Base-by-base conservation (phyloP, 2,888 invertebrate genomes). In the Phania funesta region DNA sequence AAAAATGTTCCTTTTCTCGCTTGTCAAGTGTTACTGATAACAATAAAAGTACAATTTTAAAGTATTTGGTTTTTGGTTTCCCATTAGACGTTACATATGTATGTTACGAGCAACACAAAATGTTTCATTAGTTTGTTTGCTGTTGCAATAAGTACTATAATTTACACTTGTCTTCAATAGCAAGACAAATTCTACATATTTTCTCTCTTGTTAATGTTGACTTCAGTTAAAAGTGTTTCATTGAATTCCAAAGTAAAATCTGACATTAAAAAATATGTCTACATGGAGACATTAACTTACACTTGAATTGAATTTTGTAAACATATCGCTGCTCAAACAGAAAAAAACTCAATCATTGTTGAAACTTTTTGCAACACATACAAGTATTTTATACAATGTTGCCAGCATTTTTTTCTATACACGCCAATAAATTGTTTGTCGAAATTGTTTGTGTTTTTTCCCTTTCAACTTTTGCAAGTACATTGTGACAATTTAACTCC, bases 401-500 rank as follows among this genome's bases (percentile, higher is more conserved):
- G n/a, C n/a, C n/a, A n/a, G n/a, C n/a, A n/a, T n/a, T n/a, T n/a
- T n/a, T n/a, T n/a, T n/a, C n/a, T n/a, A n/a, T n/a, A n/a, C n/a
- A n/a, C n/a, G n/a, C n/a, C n/a, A n/a, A n/a, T n/a, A n/a, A n/a
- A n/a, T n/a, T n/a, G n/a, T n/a, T n/a, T n/a, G n/a, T n/a, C n/a
- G n/a, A n/a, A n/a, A n/a, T n/a, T n/a, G n/a, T n/a, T n/a, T n/a
- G n/a, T n/a, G n/a, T n/a, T n/a, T n/a, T n/a, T n/a, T n/a, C n/a
- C n/a, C n/a, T n/a, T n/a, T n/a, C n/a, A n/a, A n/a, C n/a, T n/a
- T n/a, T n/a, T n/a, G n/a, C n/a, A n/a, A n/a, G n/a, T 44, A 20
- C 48, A 58, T 24, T 65, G 71, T 78, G 71, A 71, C 78, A 78
- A 48, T 71, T 78, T 56, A 78, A 78, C 78, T 78, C 65, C 65